Conservation (phyloP, 1,140 invertebrate genomes). For the Aphidius ervi region DNA sequence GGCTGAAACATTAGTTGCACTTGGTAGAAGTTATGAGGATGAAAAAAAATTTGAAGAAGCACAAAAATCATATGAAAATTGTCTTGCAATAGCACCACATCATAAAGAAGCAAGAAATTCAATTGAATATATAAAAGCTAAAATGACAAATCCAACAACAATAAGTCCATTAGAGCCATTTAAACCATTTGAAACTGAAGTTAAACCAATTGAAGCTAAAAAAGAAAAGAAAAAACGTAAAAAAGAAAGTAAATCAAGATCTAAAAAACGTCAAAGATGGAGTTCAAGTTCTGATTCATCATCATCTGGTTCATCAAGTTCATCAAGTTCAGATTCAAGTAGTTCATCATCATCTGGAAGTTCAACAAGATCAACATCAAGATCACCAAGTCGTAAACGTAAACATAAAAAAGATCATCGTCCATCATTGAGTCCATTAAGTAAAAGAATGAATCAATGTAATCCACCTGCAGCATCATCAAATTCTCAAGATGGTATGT, state of each 20-base stretch:
- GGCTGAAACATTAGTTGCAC: constrained; percentile 84
- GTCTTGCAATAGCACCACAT: constrained; percentile 72
- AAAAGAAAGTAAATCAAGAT: constrained; percentile 66
- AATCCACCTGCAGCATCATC: constrained; percentile 51
- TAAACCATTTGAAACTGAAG: constrained; percentile 45
- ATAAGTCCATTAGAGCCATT: constrained; percentile 46
- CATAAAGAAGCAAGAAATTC: constrained; percentile 82
- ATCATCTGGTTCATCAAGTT: constrained; percentile 61
- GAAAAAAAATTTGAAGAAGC: constrained; percentile 83
- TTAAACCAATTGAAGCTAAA: constrained; percentile 45
- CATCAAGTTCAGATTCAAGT: constrained; percentile 54
- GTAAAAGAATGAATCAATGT: constrained; percentile 69
- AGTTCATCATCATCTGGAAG: constrained; percentile 59
- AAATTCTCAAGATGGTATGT: constrained; percentile 50
- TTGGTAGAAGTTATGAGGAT: constrained; percentile 78
- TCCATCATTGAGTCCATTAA: constrained; percentile 70
- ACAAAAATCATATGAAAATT: constrained; percentile 77
- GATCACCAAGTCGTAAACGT: constrained; percentile 57
- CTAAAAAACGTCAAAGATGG: constrained; percentile 64
- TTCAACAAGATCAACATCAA: constrained; percentile 58
- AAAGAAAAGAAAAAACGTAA: constrained; percentile 72
- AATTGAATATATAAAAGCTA: constrained; percentile 70
- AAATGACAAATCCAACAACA: constrained; percentile 44
- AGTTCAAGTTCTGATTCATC: constrained; percentile 61
- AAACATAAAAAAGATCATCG: constrained; percentile 65